Conservation (phyloP, 2,888 invertebrate genomes). For the Monochamus alternatus region DNA sequence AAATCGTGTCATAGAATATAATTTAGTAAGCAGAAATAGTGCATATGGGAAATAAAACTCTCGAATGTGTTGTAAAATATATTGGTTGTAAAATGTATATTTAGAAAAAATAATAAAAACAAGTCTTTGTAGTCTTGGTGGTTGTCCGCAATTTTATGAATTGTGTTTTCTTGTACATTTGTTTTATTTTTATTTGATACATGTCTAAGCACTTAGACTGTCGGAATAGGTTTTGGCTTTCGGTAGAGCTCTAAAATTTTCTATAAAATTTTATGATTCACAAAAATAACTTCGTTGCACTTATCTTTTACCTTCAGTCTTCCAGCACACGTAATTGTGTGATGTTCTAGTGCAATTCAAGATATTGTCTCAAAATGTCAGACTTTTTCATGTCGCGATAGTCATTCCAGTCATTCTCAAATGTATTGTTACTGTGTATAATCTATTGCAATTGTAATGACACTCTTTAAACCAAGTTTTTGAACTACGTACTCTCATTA, state of each 20-base stretch:
- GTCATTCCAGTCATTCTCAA: too few species aligned
- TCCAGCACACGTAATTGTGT: not conserved
- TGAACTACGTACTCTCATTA: too few species aligned
- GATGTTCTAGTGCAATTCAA: not conserved
- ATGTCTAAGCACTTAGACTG: constrained; percentile 29
- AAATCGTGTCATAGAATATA: constrained; percentile 15
- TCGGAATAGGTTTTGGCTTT: constrained; percentile 28
- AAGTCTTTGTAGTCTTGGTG: constrained; percentile 8
- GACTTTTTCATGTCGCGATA: too few species aligned
- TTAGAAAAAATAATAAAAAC: constrained; percentile 17
- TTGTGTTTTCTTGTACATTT: constrained; percentile 17
- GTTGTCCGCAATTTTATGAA: constrained; percentile 12
- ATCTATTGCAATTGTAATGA: too few species aligned
- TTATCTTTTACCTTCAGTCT: constrained; percentile 5
- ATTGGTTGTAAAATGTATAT: constrained; percentile 25
- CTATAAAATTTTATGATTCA: constrained; percentile 27
- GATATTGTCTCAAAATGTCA: not conserved
- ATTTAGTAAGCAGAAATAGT: constrained; percentile 7
- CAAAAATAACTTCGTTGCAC: constrained; percentile 20
- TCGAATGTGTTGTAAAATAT: constrained; percentile 1
- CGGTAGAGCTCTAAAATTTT: constrained; percentile 32
- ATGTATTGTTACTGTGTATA: too few species aligned
- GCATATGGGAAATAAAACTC: not conserved
- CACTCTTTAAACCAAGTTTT: too few species aligned
- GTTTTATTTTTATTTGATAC: constrained; percentile 21